phyloP scores from a whole-genome alignment of 2,797 vertebrate genomes.

The Liasis olivaceus region DNA sequence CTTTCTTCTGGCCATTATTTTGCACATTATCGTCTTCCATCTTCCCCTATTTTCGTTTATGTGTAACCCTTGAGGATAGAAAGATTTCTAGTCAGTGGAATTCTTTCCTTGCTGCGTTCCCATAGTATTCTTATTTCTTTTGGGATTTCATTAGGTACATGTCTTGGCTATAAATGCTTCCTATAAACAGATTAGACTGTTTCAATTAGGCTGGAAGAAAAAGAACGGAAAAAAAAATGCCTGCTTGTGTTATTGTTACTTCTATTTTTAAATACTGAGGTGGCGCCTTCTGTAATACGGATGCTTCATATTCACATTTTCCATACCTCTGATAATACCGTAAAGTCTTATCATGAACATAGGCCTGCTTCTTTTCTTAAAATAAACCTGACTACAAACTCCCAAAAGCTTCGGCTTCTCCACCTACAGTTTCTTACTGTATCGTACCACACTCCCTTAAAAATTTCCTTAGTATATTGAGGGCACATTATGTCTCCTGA shows the following conservation, averaged over 20 bases:
- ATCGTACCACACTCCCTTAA: no score
- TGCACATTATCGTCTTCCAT: not conserved
- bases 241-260: conserved; percentile 3
- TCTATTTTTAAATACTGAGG: conserved; percentile 22
- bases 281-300: not conserved
- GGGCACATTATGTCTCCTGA: no score
- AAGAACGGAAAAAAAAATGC: not conserved
- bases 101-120: not conserved
- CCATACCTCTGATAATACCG: no score
- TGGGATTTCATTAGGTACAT: not conserved
- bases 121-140: not conserved
- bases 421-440: no score
- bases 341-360: no score
- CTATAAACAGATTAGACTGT: conserved; percentile 2
- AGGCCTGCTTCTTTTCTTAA: no score
- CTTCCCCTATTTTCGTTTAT: not conserved
- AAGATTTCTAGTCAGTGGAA: not conserved
- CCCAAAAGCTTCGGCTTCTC: no score
- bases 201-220: not conserved
- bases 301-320: no score
- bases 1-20: not conserved
- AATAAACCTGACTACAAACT: no score
- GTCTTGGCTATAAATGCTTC: not conserved
- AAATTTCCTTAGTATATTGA: no score
- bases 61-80: not conserved